Evolutionary conservation across 1,140 invertebrate genomes (phyloP).

Genomic region (Drosophila azteca): DNA sequence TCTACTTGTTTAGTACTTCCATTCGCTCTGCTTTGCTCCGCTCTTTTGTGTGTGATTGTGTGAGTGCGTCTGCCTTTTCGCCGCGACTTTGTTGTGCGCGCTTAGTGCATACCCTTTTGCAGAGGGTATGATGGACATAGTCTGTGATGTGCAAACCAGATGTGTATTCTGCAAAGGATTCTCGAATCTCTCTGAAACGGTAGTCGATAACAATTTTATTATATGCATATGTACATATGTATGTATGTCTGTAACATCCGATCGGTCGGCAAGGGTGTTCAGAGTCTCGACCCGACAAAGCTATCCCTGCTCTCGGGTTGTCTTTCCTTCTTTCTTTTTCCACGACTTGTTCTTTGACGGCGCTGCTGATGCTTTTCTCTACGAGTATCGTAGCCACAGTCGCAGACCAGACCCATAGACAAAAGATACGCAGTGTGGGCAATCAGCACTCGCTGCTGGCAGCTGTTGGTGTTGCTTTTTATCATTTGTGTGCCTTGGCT

Average conservation of each 20-base stretch:
- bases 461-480: slow-evolving; percentile 43
- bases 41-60: slow-evolving; percentile 13
- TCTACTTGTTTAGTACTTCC: slow-evolving; percentile 23
- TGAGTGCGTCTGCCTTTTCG: slow-evolving; percentile 13
- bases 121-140: neutral
- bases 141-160: neutral
- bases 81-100: neutral
- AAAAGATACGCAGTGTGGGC: slow-evolving; percentile 54
- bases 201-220: too few relatives aligned
- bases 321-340: slow-evolving; percentile 41
- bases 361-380: slow-evolving; percentile 55
- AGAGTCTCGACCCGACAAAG: too few relatives aligned
- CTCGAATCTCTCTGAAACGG: too few relatives aligned
- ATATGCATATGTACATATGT: too few relatives aligned
- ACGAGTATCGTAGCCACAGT: slow-evolving; percentile 37
- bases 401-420: slow-evolving; percentile 20
- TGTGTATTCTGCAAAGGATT: too few relatives aligned
- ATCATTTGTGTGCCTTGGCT: slow-evolving; percentile 62
- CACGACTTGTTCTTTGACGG: slow-evolving; percentile 63
- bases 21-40: neutral
- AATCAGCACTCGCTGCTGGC: slow-evolving; percentile 58
- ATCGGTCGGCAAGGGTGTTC: too few relatives aligned
- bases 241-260: too few relatives aligned
- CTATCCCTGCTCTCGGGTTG: too few relatives aligned
- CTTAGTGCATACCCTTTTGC: slow-evolving; percentile 11